Conservation (phyloP, 2,113 vertebrate genomes). For the Electrona antarctica region DNA sequence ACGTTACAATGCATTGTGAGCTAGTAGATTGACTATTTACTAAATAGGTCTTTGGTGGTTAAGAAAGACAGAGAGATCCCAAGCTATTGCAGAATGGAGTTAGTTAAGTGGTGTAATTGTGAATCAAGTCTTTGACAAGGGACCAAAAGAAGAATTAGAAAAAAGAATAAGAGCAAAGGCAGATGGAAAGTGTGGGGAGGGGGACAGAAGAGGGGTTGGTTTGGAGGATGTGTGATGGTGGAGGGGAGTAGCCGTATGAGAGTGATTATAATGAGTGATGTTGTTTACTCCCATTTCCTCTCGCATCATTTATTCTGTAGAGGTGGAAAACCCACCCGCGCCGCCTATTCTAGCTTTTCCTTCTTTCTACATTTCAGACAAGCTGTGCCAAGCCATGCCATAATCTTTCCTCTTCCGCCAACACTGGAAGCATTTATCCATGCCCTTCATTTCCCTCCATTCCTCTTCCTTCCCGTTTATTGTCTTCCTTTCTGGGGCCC, state of each 20-base stretch:
- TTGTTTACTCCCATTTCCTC: conserved; percentile 82
- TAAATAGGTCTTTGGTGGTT: too few relatives aligned
- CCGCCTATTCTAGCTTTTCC: conserved; percentile 19
- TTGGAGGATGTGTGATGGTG: conserved; percentile 48
- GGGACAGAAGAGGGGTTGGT: neutral
- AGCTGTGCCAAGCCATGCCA: conserved; percentile 57
- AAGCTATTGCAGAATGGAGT: neutral
- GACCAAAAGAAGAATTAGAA: conserved; percentile 7
- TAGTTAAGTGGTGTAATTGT: conserved; percentile 42
- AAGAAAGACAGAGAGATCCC: too few relatives aligned
- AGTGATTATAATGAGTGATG: conserved; percentile 80
- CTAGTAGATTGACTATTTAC: too few relatives aligned
- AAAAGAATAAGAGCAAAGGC: neutral
- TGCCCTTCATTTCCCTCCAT: conserved; percentile 20
- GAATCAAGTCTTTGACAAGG: conserved; percentile 11
- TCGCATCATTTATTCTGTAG: conserved; percentile 79
- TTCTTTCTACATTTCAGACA: conserved; percentile 64
- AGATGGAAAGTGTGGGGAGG: conserved; percentile 10
- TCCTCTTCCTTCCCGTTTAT: conserved; percentile 21
- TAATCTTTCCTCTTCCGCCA: conserved; percentile 55
- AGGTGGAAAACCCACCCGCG: conserved; percentile 72
- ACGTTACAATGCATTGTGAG: too few relatives aligned
- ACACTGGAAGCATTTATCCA: conserved; percentile 64
- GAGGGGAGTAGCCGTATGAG: conserved; percentile 70
- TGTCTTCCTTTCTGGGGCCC: conserved; percentile 25